Evolutionary conservation across 2,113 vertebrate genomes (phyloP), one percentile per base, ranked within the genome.

Genomic region (Hepsetus odoe): DNA sequence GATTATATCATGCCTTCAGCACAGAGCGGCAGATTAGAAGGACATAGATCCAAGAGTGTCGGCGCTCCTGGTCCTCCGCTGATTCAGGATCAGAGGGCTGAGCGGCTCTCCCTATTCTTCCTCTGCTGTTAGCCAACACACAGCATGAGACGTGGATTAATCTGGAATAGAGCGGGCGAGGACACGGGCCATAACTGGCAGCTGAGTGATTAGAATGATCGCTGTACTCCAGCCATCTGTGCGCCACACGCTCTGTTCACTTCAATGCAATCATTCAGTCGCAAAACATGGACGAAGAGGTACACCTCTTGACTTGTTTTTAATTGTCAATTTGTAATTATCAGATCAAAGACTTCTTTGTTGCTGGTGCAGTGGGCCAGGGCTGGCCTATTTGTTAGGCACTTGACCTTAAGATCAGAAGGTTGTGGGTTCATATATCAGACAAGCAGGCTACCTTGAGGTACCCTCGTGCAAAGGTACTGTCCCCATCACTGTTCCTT

Each of bases 151-250:
- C 16, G 13, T 7, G 77, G 80, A 76, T 85, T 81, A 84, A 51
- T 51, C 35, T 55, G 70, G 20, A 30, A 55, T 24, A 46, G 76
- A 65, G 73, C 80, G 40, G 83, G 72, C 42, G 76, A 69, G 72
- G 51, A 69, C 55, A 16, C 83, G 82, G 51, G 89, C 87, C 85
- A 85, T 85, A 88, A 89, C 86, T 86, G 88, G 85, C 88, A 86
- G 35, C 67, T 5, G 80, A 81, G 87, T 87, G 88, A 91, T 91
- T 91, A 88, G 84, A 89, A 89, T 90, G 86, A 89, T 86, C 79
- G 80, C 74, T 66, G 53, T 32, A 61, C 81, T 80, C 79, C 76
- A 83, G 86, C 83, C 84, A 86, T 88, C 85, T 87, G 83, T 11
- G 68, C 12, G 65, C 38, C 20, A 55, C 40, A n/a, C 49, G 40